Evolutionary conservation across 2,797 vertebrate genomes (phyloP).

Genomic region (Enteromius afrohamiltoni): DNA sequence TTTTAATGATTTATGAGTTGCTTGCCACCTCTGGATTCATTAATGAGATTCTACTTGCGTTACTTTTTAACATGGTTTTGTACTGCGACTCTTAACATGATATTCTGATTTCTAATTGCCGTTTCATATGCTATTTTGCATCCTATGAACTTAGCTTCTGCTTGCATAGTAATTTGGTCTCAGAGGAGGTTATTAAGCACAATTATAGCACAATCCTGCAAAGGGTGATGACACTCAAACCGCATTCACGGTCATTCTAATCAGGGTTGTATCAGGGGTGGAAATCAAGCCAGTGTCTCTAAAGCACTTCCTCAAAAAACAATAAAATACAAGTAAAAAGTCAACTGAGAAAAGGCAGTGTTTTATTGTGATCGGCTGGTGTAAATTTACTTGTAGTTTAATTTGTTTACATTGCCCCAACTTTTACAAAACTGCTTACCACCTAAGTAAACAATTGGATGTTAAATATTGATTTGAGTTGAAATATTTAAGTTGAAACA

Average conservation of each 20-base stretch:
- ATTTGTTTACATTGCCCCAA: no score
- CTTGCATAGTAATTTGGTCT: constrained; percentile 27
- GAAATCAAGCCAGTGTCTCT: not conserved
- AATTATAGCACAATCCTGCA: constrained; percentile 3
- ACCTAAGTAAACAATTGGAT: not conserved
- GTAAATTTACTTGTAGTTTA: no score
- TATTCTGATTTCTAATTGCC: constrained; percentile 50
- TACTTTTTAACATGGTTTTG: constrained; percentile 50
- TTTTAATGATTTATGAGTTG: constrained; percentile 67
- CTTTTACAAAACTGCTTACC: not conserved
- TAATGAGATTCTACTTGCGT: constrained; percentile 55
- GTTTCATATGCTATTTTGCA: not conserved
- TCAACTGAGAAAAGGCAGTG: not conserved
- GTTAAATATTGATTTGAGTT: not conserved
- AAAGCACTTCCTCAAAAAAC: not conserved
- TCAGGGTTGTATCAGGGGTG: not conserved
- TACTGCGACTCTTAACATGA: constrained; percentile 45
- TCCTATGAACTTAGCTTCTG: not conserved
- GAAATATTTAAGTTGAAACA: not conserved
- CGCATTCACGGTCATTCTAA: not conserved
- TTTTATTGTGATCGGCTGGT: not conserved
- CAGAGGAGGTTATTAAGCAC: constrained; percentile 24
- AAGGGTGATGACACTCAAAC: constrained; percentile 1
- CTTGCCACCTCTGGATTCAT: constrained; percentile 64
- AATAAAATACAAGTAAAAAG: not conserved